Conservation (phyloP, 1,140 invertebrate species). For the Penaeus vannamei region DNA sequence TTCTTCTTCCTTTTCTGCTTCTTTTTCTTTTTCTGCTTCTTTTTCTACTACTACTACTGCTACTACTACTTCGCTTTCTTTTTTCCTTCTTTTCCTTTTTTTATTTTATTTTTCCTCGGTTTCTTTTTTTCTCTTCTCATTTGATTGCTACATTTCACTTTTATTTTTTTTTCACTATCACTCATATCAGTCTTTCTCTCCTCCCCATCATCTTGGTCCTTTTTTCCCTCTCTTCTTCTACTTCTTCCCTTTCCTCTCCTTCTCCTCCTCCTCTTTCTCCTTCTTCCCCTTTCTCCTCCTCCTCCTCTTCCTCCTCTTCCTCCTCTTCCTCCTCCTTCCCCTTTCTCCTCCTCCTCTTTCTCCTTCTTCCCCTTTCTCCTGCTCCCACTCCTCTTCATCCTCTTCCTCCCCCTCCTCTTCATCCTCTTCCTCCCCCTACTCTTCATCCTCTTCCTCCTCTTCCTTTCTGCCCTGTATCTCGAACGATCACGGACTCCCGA, state of each 20-base stretch:
- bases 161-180: too few species aligned
- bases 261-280: not conserved
- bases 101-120: too few species aligned
- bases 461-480: not conserved
- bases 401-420: not conserved
- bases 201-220: not conserved
- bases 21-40: too few species aligned
- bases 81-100: conserved; percentile 1
- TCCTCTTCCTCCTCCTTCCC: not conserved
- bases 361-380: not conserved
- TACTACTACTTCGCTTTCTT: too few species aligned
- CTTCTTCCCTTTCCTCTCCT: conserved; percentile 11
- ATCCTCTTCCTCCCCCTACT: not conserved
- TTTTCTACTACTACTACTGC: too few species aligned
- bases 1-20: too few species aligned
- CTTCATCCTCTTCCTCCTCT: not conserved
- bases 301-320: too few species aligned
- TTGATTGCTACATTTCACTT: not conserved
- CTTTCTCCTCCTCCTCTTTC: not conserved
- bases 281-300: not conserved
- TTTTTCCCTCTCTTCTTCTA: conserved; percentile 15
- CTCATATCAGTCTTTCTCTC: too few species aligned
- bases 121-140: too few species aligned
- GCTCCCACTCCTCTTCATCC: not conserved
- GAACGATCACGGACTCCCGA: too few species aligned